Evolutionary conservation across 2,888 invertebrate species (phyloP), one percentile per base, ranked within the genome.

Genomic region (Melanostoma mellinum): DNA sequence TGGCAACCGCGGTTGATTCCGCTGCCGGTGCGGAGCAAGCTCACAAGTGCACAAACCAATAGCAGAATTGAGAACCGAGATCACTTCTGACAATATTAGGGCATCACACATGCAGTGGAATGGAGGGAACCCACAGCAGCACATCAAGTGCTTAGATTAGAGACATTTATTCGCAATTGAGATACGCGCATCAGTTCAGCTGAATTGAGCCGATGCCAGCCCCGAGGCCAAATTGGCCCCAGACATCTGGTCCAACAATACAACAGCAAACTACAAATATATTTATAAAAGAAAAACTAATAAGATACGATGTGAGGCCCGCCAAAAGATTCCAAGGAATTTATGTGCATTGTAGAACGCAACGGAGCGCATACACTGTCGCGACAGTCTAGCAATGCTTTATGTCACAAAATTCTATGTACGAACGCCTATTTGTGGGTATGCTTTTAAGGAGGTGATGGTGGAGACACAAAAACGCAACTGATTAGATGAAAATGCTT

Each of bases 231-330:
- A 84, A 79, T 74, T 84, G 71, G 79, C 55, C 84, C 74, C 84
- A 84, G 84, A 84, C 84, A 84, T 84, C 84, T 84, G 84, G 78
- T 75, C 84, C 78, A 84, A 84, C 78, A 84, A 78, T 79, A 84
- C 69, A 65, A 74, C 74, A 53, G 48, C 73, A 46, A 65, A 50
- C 63, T 50, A 50, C 20, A 63, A 53, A 71, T 71, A 56, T 40
- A 68, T 42, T 38, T 48, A 32, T 5, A 48, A 32, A 42, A 55
- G 35, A 52, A 61, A 10, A n/a, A 56, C 20, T 48, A 50, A 38
- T 61, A 69, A 33, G 48, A 33, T 50, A 53, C 53, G 50, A 52
- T 69, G 58, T 48, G 52, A 56, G 46, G 74, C 69, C 78, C 55
- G 74, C 84, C 77, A 69, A 80, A 84, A 75, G 58, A 74, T 78